Base-by-base conservation (phyloP, 2,888 invertebrate species). In the Phaonia tiefii region DNA sequence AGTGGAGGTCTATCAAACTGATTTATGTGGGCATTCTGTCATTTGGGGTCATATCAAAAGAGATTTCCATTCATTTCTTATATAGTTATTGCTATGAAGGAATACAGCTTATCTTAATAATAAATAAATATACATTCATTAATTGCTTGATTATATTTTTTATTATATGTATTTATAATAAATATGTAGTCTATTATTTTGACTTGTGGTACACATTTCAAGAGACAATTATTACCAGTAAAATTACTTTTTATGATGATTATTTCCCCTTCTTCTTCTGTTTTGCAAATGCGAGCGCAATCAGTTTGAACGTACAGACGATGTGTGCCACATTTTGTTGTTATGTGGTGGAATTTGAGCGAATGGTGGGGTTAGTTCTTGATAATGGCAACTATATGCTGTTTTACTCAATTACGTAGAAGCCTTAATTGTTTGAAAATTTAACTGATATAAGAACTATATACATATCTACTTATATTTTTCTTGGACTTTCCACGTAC, bases 1-100 rank as follows among this genome's bases (percentile, higher is more conserved):
- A 81, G 78, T 81, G 81, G 72, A 75, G 81, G 81, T 78, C 78
- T 81, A 75, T 81, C 75, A 81, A 81, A 78, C 72, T 81, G 81
- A 81, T 81, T 81, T 81, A 81, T 81, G 75, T 58, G 75, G 78
- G 78, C 78, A 78, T 69, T 1, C 22, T 75, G 75, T 72, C 72
- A 44, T 51, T 78, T 70, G 72, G 81, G 81, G 81, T 78, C 78
- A 78, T 63, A 72, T 25, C 63, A 51, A 58, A 78, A 78, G 67
- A 78, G 78, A 81, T 81, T 78, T 81, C 56, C 54, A 10, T 8
- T 26, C 42, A 13, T 25, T 20, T 37, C 63, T 51, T 58, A 60
- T 67, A 49, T 13, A 31, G 60, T 22, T 54, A 67, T 60, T n/a
- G 73, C 56, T 72, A 60, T 42, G 46, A 65, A 15, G 49, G 42